A percentile compares a stretch with the other conserved stretches of the same genome.
These are phyloP conservation scores for Linyphia triangularis DNA, from an alignment of 2,888 invertebrate genomes.

Conservation along the genomic window DNA sequence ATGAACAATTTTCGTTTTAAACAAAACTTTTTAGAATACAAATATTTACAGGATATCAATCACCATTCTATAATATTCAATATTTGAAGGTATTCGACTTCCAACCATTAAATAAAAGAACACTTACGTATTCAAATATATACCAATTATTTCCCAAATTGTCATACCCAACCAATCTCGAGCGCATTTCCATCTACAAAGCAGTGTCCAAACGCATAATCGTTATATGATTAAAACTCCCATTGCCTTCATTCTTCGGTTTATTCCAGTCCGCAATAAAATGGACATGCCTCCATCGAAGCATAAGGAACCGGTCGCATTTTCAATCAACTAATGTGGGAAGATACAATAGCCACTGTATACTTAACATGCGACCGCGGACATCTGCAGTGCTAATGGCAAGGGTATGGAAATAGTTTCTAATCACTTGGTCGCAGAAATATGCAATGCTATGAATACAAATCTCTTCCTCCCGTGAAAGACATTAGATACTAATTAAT, in stretches of 20 bases:
- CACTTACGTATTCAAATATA: neutral
- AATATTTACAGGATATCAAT: too few species aligned
- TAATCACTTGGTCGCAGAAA: constrained; percentile 46
- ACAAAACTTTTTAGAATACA: too few species aligned
- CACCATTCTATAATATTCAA: too few species aligned
- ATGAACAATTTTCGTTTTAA: too few species aligned
- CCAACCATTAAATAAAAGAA: too few species aligned
- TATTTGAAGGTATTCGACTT: too few species aligned
- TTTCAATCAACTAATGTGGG: constrained; percentile 64
- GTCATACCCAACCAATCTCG: neutral
- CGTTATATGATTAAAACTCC: neutral
- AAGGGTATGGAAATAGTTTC: constrained; percentile 68
- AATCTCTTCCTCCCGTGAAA: constrained; percentile 27
- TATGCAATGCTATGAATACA: constrained; percentile 63
- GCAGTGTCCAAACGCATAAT: neutral
- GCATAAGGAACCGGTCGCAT: constrained; percentile 1
- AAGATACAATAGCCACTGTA: constrained; percentile 28
- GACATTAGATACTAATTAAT: constrained; percentile 70
- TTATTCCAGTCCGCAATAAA: constrained; percentile 32
- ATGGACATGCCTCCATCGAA: neutral
- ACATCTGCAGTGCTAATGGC: constrained; percentile 62
- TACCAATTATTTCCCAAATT: neutral
- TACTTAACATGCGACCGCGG: constrained; percentile 39
- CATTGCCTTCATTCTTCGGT: neutral
- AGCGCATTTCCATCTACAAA: too few species aligned